Conservation (phyloP, 2,113 vertebrate genomes). For the Canis aureus region DNA sequence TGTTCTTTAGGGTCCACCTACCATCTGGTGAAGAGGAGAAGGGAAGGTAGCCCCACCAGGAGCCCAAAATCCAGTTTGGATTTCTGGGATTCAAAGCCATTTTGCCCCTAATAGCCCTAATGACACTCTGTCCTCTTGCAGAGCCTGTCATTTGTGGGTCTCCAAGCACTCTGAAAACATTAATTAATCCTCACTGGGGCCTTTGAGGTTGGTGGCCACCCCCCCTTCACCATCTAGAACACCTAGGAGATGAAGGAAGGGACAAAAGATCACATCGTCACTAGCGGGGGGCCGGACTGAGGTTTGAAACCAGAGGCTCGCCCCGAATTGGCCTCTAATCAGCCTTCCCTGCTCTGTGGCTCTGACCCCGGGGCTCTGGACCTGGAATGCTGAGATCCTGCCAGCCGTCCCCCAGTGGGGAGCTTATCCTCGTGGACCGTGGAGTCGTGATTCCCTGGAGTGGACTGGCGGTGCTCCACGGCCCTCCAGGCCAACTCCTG, state of each 20-base stretch:
- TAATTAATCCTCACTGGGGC: conserved; percentile 70
- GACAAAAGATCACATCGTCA: neutral
- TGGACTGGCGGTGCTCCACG: neutral
- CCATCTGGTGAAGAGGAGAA: neutral
- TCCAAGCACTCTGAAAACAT: conserved; percentile 45
- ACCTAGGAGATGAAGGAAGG: conserved; percentile 39
- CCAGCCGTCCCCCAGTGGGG: neutral
- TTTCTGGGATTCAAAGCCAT: conserved; percentile 60
- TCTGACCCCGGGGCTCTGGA: neutral
- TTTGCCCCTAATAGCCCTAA: conserved; percentile 54
- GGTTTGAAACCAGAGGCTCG: neutral
- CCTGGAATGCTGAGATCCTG: neutral
- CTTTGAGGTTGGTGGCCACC: conserved; percentile 71
- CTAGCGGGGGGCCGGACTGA: neutral
- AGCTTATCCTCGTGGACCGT: neutral
- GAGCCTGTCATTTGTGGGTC: conserved; percentile 73
- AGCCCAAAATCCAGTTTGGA: neutral
- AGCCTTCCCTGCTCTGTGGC: neutral
- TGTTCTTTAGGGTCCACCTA: neutral
- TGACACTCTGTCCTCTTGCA: neutral
- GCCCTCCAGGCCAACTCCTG: neutral
- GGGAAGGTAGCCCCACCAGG: neutral
- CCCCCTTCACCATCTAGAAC: neutral
- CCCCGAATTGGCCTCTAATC: accelerated
- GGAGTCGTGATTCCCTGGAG: conserved; percentile 27